phyloP scores from a whole-genome alignment of 2,888 invertebrate genomes.

The Metalampra italica region DNA sequence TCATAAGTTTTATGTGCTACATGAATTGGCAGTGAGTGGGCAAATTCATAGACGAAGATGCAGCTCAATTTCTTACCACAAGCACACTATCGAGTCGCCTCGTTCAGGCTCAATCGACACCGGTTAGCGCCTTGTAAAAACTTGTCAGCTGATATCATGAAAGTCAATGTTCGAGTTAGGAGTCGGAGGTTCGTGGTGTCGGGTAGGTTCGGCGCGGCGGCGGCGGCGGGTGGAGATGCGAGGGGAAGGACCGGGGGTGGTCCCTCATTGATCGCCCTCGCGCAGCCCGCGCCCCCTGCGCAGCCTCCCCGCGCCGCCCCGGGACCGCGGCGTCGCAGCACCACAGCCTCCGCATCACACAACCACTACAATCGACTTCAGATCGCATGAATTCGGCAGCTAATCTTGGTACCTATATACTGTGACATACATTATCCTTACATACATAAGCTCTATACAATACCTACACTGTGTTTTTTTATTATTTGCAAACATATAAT shows the following conservation, averaged over 20 bases:
- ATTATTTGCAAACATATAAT: too few species aligned
- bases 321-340: conserved; percentile 23
- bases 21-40: conserved; percentile 15
- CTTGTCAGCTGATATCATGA: conserved; percentile 40
- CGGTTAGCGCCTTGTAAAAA: conserved; percentile 7
- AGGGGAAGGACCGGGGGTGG: conserved; percentile 26
- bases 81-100: conserved; percentile 6
- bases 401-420: conserved; percentile 15
- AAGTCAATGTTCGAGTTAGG: conserved; percentile 52
- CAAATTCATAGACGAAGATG: conserved; percentile 12
- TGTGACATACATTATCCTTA: not conserved
- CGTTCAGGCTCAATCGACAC: not conserved
- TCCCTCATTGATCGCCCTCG: conserved; percentile 71
- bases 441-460: too few species aligned
- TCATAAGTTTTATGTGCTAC: too few species aligned
- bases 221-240: conserved; percentile 22
- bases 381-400: conserved; percentile 40
- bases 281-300: conserved; percentile 50
- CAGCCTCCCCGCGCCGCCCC: conserved; percentile 1
- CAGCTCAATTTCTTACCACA: conserved; percentile 13
- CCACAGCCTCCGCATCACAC: conserved; percentile 49
- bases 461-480: too few species aligned
- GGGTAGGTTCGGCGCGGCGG: conserved; percentile 37
- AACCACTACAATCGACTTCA: conserved; percentile 50
- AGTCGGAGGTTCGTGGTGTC: conserved; percentile 52